Evolutionary conservation across 2,888 invertebrate species (phyloP), one percentile per base, ranked within the genome.

Genomic region (Tenthredo amoena): DNA sequence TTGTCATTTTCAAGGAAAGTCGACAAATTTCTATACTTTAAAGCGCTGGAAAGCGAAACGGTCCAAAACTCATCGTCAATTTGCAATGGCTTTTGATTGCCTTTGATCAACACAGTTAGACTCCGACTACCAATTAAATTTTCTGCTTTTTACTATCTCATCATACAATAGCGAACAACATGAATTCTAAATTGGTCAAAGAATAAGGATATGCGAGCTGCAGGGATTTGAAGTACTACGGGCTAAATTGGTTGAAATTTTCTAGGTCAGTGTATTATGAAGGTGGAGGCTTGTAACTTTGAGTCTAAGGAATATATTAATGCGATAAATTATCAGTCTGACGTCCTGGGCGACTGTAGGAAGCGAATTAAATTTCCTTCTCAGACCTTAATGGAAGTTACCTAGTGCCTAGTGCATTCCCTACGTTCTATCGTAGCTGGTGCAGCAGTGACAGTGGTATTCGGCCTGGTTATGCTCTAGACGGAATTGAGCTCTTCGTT

Each of bases 331-430:
- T 74, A 40, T 40, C 72, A 74, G 72, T 43, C 43, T 43, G 72
- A 74, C 37, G n/a, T 43, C 43, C 43, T 31, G 12, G 12, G 21
- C 43, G 72, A 43, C 72, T 43, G 21, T 43, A 74, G 72, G 21
- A 43, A 74, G 43, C 40, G n/a, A 74, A 74, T 74, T n/a, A 74
- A 74, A 74, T 74, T 74, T 74, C 72, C 72, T 74, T 12, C 72
- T 21, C 21, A 74, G 72, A 74, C 72, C 7, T 74, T 74, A 74
- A 74, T 74, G 72, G 72, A 74, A 43, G 43, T 2, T 21, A 21
- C 43, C 72, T 21, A 74, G 72, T 26, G 7, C 68, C 43, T 40
- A 74, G 40, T 74, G 72, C 72, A 74, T 74, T 74, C 72, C 43
- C 72, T 43, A 15, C 34, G 43, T 43, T 74, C 21, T 74, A 43